Evolutionary conservation across 2,797 vertebrate genomes (phyloP), one percentile per base, ranked within the genome.

Genomic region (Telmatherina bonti): DNA sequence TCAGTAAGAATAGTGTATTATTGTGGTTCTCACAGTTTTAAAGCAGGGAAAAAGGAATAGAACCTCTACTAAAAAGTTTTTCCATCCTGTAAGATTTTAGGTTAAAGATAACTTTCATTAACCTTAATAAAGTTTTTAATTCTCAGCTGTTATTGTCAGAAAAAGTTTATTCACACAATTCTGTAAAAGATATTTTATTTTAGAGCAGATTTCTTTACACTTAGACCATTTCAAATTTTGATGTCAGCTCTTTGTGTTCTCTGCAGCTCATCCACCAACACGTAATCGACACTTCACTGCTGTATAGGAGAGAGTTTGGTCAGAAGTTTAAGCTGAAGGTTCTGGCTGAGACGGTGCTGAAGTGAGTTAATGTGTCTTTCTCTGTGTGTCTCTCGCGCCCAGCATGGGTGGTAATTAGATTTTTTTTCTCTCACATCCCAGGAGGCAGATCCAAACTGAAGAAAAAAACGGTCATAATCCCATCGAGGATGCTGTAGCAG

Each of bases 201-300:
- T 31, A 0, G 15, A 52, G n/a, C 59, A 15, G 9, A 18, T 64
- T 24, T 31, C n/a, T 45, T 36, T 6, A 53, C 57, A 31, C 0
- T 30, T 24, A 31, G 12, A 18, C 13, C 22, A 15, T 27, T 22
- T 4, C 27, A 20, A 51, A 36, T 13, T 36, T 13, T 7, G n/a
- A 1, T 52, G 5, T 35, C 60, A 24, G 70, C 8, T 84, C 41
- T 54, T 5, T 65, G 52, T 78, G 7, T 11, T 47, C 58, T 83
- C 63, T 55, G 54, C 85, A 97, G 97, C 91, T 98, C 91, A 95
- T 96, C 81, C 95, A 98, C 84, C 94, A 77, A 29, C 94, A 96
- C 38, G 92, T 97, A 12, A 96, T 98, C 49, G 97, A 99, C 87
- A 96, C 96, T 9, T 95, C 97, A 0, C 78, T 97, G 82, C 95